Evolutionary conservation across 1,140 invertebrate species (phyloP).

Genomic region (Drosophila repletoides): DNA sequence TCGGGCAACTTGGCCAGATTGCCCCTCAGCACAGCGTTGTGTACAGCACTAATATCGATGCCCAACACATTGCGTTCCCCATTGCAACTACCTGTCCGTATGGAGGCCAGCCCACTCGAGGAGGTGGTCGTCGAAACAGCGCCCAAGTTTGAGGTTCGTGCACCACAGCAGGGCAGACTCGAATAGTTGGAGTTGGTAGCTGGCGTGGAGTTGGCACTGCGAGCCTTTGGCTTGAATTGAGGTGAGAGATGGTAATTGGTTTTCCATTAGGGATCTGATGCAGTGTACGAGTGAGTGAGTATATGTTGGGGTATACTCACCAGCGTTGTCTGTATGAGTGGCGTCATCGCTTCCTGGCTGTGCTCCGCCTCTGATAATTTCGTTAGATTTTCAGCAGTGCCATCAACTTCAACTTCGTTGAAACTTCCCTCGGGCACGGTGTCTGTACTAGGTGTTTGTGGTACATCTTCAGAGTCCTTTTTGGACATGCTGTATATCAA

Average conservation of each 20-base stretch:
- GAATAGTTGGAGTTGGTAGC: slow-evolving; percentile 75
- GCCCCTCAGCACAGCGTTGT: slow-evolving; percentile 78
- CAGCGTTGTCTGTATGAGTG: slow-evolving; percentile 76
- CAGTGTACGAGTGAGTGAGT: not conserved
- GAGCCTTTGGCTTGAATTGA: slow-evolving; percentile 68
- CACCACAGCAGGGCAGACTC: slow-evolving; percentile 79
- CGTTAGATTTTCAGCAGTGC: slow-evolving; percentile 68
- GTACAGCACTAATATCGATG: slow-evolving; percentile 81
- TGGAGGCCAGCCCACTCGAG: slow-evolving; percentile 38
- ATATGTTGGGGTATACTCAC: slow-evolving; percentile 37
- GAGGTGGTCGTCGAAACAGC: slow-evolving; percentile 25
- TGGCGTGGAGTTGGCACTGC: slow-evolving; percentile 62
- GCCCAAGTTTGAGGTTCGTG: slow-evolving; percentile 48
- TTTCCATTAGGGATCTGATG: slow-evolving; percentile 25
- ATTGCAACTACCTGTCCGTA: slow-evolving; percentile 66
- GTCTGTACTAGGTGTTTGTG: slow-evolving; percentile 72
- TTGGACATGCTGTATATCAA: slow-evolving; percentile 63
- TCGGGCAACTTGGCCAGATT: slow-evolving; percentile 78
- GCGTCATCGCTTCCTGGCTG: slow-evolving; percentile 54
- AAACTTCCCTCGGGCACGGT: slow-evolving; percentile 71
- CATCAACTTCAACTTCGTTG: slow-evolving; percentile 69
- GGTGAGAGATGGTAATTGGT: slow-evolving; percentile 44
- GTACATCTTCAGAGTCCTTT: slow-evolving; percentile 75
- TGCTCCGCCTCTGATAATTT: slow-evolving; percentile 71
- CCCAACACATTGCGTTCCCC: slow-evolving; percentile 73